phyloP scores from a whole-genome alignment of 1,140 invertebrate genomes.

The Atopsyche davidsoni region DNA sequence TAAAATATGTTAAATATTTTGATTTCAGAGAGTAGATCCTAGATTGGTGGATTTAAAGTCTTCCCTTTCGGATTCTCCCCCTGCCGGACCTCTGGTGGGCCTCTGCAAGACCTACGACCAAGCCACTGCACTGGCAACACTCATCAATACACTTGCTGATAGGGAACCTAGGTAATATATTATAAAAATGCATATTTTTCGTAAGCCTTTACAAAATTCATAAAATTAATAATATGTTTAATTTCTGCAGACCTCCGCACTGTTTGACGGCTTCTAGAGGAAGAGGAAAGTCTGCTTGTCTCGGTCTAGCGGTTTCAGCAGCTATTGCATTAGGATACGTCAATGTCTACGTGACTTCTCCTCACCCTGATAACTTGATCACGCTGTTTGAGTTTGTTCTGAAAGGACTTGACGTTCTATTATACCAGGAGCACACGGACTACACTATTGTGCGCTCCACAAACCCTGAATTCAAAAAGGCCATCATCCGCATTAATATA shows the following conservation, averaged over 20 bases:
- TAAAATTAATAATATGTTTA: constrained; percentile 1
- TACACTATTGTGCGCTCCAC: constrained; percentile 94
- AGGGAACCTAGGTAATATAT: constrained; percentile 57
- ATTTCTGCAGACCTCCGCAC: constrained; percentile 77
- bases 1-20: constrained; percentile 1
- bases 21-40: constrained; percentile 40
- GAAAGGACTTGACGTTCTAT: constrained; percentile 91
- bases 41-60: constrained; percentile 41
- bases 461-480: constrained; percentile 96
- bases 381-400: constrained; percentile 97
- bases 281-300: constrained; percentile 94
- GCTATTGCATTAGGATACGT: constrained; percentile 87
- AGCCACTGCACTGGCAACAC: constrained; percentile 86
- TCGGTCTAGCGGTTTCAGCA: constrained; percentile 89
- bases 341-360: constrained; percentile 97
- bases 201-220: background rate
- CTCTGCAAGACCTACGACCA: constrained; percentile 93
- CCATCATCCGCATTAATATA: constrained; percentile 89
- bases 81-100: constrained; percentile 83
- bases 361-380: constrained; percentile 96
- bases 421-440: constrained; percentile 95
- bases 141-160: constrained; percentile 93
- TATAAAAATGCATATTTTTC: background rate
- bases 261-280: constrained; percentile 95
- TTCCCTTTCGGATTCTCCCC: constrained; percentile 77